Evolutionary conservation across 2,113 vertebrate genomes (phyloP), one percentile per base, ranked within the genome.

Genomic region (Corvus cornix): DNA sequence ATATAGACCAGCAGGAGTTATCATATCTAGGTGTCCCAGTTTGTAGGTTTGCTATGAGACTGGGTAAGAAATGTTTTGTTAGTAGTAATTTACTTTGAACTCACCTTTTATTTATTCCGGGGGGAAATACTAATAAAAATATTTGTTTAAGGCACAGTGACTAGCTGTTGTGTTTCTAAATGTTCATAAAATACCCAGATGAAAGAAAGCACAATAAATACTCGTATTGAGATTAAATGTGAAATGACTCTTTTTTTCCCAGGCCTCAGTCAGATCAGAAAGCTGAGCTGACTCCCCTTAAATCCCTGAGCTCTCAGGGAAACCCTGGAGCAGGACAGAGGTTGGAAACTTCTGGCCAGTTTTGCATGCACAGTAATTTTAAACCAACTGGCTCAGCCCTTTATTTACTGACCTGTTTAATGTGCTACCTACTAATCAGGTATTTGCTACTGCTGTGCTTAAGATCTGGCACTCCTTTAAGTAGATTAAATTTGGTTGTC

Each of bases 231-330:
- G 23, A 73, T 39, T 30, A 90, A 69, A 78, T 19, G 16, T 30
- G 63, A 52, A 77, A 69, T 9, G 0, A 7, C 2, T 58, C 0
- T 43, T 39, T 56, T 46, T 46, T 14, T 10, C 16, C 60, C 11
- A 35, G 37, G 28, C 66, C 10, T 79, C 51, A 60, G 68, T 43
- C 0, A 6, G 22, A 63, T 51, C 58, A 83, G 58, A n/a, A 72
- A 83, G n/a, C 33, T 82, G 16, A 84, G 27, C 16, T 58, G 66
- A n/a, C 27, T 60, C 20, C 20, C 27, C 10, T 68, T 30, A 56
- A 0, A 37, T 5, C 5, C 21, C 12, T 0, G 0, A 63, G 17
- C 35, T 89, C 39, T 18, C 13, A 55, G 22, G 68, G 52, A 70
- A 87, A 53, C 14, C 15, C 46, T 53, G 52, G 19, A 63, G 15